Evolutionary conservation across 2,888 invertebrate genomes (phyloP).

Genomic region (Drosophila prolongata): DNA sequence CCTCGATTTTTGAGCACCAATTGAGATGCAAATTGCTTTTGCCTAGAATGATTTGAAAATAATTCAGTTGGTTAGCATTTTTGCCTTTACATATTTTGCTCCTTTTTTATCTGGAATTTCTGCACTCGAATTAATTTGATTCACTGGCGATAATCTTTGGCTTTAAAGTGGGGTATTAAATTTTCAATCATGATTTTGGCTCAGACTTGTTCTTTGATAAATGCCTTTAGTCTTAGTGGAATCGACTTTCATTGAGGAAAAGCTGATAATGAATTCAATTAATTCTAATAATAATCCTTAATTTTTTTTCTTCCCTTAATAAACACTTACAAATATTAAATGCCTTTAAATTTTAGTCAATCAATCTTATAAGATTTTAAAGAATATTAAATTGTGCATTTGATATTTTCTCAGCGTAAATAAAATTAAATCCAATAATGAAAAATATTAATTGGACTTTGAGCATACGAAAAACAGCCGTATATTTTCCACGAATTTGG

Average conservation of each 20-base stretch:
- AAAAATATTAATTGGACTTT: not conserved
- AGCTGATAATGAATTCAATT: not conserved
- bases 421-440: not conserved
- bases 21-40: constrained; percentile 78
- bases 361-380: not conserved
- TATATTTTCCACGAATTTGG: not conserved
- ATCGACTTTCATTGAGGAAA: not conserved
- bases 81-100: constrained; percentile 27
- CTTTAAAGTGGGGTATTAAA: constrained; percentile 44
- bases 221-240: not conserved
- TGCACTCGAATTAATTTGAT: constrained; percentile 58
- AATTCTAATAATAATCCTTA: too few species aligned
- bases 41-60: constrained; percentile 74
- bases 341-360: not conserved
- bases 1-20: constrained; percentile 57
- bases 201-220: not conserved
- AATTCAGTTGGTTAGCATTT: constrained; percentile 66
- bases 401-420: not conserved
- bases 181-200: constrained; percentile 12
- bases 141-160: constrained; percentile 54
- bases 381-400: not conserved
- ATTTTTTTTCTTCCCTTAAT: too few species aligned
- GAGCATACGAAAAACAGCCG: not conserved
- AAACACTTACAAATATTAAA: too few species aligned
- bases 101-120: constrained; percentile 22